phyloP scores from a whole-genome alignment of 2,113 vertebrate genomes.

The Balaeniceps rex region DNA sequence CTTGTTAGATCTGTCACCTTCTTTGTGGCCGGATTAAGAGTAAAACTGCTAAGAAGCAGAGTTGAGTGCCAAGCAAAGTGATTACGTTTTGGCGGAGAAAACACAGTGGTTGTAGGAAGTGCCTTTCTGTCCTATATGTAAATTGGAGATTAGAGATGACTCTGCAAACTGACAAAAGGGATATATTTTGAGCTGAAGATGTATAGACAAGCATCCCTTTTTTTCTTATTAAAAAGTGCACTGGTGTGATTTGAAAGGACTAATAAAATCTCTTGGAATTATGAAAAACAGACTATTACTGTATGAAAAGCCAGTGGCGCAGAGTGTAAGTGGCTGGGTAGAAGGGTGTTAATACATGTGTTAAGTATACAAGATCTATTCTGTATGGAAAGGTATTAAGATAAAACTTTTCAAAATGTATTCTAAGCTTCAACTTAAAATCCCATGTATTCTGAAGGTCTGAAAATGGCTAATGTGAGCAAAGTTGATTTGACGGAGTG shows the following conservation, averaged over 20 bases:
- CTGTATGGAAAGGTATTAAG: not conserved
- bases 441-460: not conserved
- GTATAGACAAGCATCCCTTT: not conserved
- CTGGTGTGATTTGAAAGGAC: not conserved
- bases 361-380: not conserved
- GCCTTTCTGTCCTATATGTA: not conserved
- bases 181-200: not conserved
- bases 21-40: not conserved
- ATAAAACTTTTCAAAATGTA: not conserved
- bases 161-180: not conserved
- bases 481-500: not conserved
- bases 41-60: not conserved
- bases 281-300: not conserved
- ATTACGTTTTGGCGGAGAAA: not conserved
- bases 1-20: not conserved
- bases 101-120: not conserved
- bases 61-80: not conserved
- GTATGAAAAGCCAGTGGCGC: not conserved
- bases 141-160: not conserved
- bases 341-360: not conserved
- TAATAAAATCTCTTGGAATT: not conserved
- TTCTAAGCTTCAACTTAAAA: not conserved
- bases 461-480: not conserved
- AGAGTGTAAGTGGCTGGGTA: not conserved
- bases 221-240: not conserved